These are phyloP conservation scores for Acipenser oxyrinchus DNA, from an alignment of 2,797 vertebrate genomes.

Conservation along the genomic window DNA sequence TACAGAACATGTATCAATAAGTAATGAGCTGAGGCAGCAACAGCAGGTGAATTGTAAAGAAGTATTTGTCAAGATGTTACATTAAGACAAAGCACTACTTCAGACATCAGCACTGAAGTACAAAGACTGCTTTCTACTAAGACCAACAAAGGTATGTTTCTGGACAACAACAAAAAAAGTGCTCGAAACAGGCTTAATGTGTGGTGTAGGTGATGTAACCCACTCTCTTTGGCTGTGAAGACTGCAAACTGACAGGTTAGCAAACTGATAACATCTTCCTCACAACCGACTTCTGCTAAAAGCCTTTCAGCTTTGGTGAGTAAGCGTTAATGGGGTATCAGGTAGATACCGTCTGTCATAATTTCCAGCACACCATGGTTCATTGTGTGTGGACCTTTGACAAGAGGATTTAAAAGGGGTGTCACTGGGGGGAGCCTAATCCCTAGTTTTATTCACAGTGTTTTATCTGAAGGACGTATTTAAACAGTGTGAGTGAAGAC, in stretches of 20 bases:
- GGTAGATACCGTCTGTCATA: not conserved
- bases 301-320: not conserved
- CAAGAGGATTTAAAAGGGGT: not conserved
- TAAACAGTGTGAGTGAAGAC: conserved; percentile 9
- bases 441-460: conserved; percentile 8
- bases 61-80: too few relatives aligned
- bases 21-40: too few relatives aligned
- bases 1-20: too few relatives aligned
- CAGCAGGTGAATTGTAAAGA: too few relatives aligned
- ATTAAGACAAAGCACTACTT: too few relatives aligned
- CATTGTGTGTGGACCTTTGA: not conserved
- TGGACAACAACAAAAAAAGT: too few relatives aligned
- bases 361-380: not conserved
- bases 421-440: conserved; percentile 10
- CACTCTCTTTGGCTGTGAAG: not conserved
- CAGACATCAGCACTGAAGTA: too few relatives aligned
- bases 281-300: not conserved
- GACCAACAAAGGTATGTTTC: too few relatives aligned
- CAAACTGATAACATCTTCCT: not conserved
- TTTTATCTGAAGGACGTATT: conserved; percentile 8
- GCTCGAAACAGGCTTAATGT: too few relatives aligned
- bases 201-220: not conserved
- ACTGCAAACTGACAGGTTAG: not conserved
- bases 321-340: not conserved
- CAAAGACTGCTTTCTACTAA: too few relatives aligned